These are phyloP conservation scores for Drosophila nannoptera DNA, from an alignment of 1,140 invertebrate genomes.

Conservation along the genomic window DNA sequence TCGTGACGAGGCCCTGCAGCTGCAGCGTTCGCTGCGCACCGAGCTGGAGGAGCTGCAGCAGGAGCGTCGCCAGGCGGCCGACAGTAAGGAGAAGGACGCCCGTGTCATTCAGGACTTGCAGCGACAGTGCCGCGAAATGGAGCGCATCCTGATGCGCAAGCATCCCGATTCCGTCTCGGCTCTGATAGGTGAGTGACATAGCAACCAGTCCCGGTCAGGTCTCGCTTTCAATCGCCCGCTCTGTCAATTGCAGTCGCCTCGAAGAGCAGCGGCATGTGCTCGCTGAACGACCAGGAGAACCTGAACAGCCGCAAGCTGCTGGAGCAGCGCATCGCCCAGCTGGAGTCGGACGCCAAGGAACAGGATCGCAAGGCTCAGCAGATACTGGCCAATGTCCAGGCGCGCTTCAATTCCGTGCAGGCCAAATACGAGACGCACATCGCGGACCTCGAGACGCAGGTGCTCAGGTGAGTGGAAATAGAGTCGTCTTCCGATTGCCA, in stretches of 20 bases:
- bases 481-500: not conserved
- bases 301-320: constrained; percentile 82
- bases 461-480: constrained; percentile 79
- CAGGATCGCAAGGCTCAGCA: constrained; percentile 85
- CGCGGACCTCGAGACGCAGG: constrained; percentile 84
- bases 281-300: constrained; percentile 81
- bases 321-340: constrained; percentile 84
- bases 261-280: constrained; percentile 78
- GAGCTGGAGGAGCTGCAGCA: constrained; percentile 81
- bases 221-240: not conserved
- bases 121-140: constrained; percentile 89
- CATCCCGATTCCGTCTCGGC: constrained; percentile 89
- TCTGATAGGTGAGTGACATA: constrained; percentile 81
- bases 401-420: constrained; percentile 87
- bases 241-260: constrained; percentile 61
- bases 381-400: constrained; percentile 85
- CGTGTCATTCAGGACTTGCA: constrained; percentile 86
- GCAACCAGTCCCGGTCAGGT: not conserved
- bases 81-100: constrained; percentile 85
- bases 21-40: constrained; percentile 80
- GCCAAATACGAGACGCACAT: constrained; percentile 87
- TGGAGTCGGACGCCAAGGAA: constrained; percentile 84
- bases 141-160: constrained; percentile 86
- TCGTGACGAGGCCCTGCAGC: constrained; percentile 80
- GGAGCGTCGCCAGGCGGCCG: constrained; percentile 83